phyloP scores from a whole-genome alignment of 2,113 vertebrate genomes.

The Mastomys coucha region DNA sequence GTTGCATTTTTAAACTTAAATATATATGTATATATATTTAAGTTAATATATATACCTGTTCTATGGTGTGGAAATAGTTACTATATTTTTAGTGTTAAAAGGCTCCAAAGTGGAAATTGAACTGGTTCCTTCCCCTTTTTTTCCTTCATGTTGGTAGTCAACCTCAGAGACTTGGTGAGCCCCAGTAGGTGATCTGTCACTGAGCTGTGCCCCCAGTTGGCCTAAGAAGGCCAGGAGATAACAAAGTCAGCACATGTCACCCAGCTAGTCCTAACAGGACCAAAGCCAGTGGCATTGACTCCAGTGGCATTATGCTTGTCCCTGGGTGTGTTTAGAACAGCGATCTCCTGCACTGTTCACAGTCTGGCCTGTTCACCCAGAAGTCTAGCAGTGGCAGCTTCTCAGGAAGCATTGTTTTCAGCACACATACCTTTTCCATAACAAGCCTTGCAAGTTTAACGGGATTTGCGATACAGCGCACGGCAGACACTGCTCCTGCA shows the following conservation, averaged over 20 bases:
- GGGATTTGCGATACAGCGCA: constrained; percentile 90
- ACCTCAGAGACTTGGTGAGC: not conserved
- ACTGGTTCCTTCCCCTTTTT: not conserved
- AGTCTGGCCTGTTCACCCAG: not conserved
- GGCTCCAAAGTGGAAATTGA: not conserved
- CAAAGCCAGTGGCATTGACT: not conserved
- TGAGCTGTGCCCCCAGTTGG: not conserved
- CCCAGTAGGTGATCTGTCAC: not conserved
- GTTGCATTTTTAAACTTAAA: too few relatives aligned
- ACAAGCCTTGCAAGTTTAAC: constrained; percentile 90
- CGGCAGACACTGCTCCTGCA: constrained; percentile 89
- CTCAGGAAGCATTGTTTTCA: not conserved
- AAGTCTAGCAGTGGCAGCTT: rapidly evolving
- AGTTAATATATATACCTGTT: not conserved
- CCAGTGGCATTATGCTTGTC: not conserved
- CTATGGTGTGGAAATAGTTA: not conserved
- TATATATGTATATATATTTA: not conserved
- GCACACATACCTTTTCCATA: constrained; percentile 89
- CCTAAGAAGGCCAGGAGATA: not conserved
- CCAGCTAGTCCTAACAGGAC: not conserved
- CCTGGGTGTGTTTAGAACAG: not conserved
- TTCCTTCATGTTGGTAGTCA: too few relatives aligned
- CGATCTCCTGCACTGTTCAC: not conserved
- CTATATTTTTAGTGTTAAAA: not conserved
- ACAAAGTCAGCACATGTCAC: not conserved